A percentile compares a stretch with the other conserved stretches of the same genome.
phyloP scores from a whole-genome alignment of 2,888 invertebrate species.

The Acleris holmiana region DNA sequence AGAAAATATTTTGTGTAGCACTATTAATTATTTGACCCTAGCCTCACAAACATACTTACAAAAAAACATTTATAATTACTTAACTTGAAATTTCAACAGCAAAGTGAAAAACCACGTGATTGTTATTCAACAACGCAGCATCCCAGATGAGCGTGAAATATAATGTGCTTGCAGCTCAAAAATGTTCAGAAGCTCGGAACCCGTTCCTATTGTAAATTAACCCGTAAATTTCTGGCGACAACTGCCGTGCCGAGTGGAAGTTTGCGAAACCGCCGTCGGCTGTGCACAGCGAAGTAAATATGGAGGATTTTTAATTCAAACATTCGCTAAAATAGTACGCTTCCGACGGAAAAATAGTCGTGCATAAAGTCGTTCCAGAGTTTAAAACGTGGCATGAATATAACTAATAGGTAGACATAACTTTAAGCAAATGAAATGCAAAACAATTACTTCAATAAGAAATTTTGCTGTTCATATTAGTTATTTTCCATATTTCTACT shows the following conservation, averaged over 20 bases:
- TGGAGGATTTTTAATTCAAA: slow-evolving; percentile 37
- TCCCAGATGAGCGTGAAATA: slow-evolving; percentile 56
- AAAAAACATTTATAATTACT: slow-evolving; percentile 2
- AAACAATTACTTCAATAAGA: too few relatives aligned
- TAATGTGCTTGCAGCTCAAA: slow-evolving; percentile 65
- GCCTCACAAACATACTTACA: not conserved
- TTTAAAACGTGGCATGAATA: not conserved
- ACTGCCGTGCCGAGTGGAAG: slow-evolving; percentile 74
- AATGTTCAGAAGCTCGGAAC: slow-evolving; percentile 71
- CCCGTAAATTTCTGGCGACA: slow-evolving; percentile 82
- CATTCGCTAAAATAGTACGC: slow-evolving; percentile 33
- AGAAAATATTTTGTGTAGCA: slow-evolving; percentile 2
- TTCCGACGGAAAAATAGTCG: slow-evolving; percentile 17
- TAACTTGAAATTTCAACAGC: not conserved
- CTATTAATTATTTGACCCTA: not conserved
- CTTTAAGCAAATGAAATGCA: too few relatives aligned
- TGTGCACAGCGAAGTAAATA: slow-evolving; percentile 47
- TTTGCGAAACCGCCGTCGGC: slow-evolving; percentile 79
- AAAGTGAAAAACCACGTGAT: not conserved
- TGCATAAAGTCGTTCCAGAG: slow-evolving; percentile 12
- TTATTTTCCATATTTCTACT: too few relatives aligned
- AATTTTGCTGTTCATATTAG: too few relatives aligned
- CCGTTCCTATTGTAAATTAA: slow-evolving; percentile 79
- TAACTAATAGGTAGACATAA: not conserved
- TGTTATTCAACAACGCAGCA: slow-evolving; percentile 27